These are phyloP conservation scores for Columba guinea DNA, from an alignment of 2,797 vertebrate species.

Conservation along the genomic window DNA sequence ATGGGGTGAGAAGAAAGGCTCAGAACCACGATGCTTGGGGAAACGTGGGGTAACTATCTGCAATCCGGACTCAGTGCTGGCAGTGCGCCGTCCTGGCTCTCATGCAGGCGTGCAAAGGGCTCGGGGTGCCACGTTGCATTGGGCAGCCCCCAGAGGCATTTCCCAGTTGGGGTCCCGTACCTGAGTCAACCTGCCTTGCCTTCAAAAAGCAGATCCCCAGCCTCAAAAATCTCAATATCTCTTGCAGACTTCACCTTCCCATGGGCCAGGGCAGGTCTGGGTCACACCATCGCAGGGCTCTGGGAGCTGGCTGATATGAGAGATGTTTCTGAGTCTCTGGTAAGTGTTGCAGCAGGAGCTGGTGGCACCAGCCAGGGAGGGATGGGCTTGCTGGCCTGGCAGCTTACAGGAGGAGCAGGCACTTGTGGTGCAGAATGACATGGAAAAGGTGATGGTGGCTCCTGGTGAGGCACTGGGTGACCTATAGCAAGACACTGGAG, in stretches of 20 bases:
- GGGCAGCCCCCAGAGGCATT: not conserved
- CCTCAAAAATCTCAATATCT: not conserved
- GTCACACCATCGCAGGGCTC: fast-evolving
- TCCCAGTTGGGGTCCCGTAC: not conserved
- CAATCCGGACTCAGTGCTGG: not conserved
- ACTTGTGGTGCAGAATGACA: not conserved
- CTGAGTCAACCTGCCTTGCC: not conserved
- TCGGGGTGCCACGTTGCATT: fast-evolving
- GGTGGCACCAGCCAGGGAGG: not conserved
- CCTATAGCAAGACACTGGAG: not conserved
- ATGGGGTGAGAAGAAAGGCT: not conserved
- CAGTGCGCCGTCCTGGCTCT: fast-evolving
- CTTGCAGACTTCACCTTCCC: not conserved
- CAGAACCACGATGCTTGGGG: not conserved
- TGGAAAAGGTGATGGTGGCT: not conserved
- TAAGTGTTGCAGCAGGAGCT: not conserved
- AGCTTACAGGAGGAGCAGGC: not conserved
- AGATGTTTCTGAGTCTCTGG: not conserved
- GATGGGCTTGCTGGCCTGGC: not conserved
- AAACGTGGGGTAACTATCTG: not conserved
- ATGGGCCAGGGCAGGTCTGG: not conserved
- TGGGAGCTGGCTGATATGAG: not conserved
- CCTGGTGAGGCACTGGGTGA: not conserved
- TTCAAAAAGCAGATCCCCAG: not conserved
- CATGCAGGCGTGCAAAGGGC: fast-evolving